Conservation (phyloP, 1,140 invertebrate genomes). For the Aphelenchoides besseyi region DNA sequence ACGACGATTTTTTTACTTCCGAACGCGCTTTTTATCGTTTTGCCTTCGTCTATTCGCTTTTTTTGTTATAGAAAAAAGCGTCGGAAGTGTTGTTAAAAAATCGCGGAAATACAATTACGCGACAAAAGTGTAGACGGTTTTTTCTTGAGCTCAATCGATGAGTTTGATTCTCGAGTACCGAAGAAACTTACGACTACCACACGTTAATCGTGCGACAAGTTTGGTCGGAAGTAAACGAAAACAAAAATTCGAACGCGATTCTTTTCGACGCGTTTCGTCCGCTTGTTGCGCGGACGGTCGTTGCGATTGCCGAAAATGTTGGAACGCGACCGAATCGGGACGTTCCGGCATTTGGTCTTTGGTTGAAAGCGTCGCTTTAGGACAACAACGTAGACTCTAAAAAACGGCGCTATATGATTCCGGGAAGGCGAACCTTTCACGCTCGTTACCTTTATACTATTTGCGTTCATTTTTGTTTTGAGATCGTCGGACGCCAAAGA, state of each 20-base stretch:
- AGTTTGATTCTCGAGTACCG: too few species aligned
- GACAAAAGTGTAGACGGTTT: too few species aligned
- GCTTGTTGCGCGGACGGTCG: not conserved
- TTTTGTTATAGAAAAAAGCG: too few species aligned
- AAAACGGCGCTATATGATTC: not conserved
- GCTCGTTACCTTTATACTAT: not conserved
- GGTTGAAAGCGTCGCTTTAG: not conserved
- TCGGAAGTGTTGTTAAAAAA: too few species aligned
- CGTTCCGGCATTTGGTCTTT: not conserved
- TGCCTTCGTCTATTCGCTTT: too few species aligned
- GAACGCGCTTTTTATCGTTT: too few species aligned
- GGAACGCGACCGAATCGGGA: not conserved
- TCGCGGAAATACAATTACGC: too few species aligned
- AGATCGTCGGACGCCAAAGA: too few species aligned
- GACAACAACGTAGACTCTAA: not conserved
- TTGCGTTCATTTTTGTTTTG: too few species aligned
- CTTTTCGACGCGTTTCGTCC: not conserved
- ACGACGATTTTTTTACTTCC: too few species aligned
- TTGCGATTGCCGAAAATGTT: too few species aligned
- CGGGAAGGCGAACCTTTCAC: not conserved
- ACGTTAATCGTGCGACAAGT: not conserved
- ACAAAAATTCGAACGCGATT: conserved; percentile 3
- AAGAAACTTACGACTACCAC: not conserved
- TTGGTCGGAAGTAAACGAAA: conserved; percentile 9
- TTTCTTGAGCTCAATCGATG: too few species aligned